Evolutionary conservation across 2,888 invertebrate genomes (phyloP).

Genomic region (Mesopsocus fuscifrons): DNA sequence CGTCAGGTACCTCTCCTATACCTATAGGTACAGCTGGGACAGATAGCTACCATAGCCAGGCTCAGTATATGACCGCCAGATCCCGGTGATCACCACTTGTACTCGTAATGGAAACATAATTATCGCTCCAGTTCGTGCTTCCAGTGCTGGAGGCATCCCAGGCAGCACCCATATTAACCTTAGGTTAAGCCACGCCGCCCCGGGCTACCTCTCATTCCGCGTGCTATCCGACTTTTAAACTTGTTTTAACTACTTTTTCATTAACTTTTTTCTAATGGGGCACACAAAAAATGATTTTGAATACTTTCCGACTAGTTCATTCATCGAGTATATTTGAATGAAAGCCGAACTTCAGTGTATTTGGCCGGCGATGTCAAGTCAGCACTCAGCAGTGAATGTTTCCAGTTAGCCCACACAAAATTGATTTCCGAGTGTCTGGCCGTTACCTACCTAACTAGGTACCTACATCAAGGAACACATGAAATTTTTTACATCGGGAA

Average conservation of each 20-base stretch:
- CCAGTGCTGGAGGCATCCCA: constrained; percentile 4
- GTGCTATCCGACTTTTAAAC: constrained; percentile 10
- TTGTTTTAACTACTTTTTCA: constrained; percentile 11
- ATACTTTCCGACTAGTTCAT: not conserved
- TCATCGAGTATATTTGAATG: not conserved
- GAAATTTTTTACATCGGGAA: too few relatives aligned
- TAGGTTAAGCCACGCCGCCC: not conserved
- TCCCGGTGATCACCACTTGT: not conserved
- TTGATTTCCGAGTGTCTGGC: too few relatives aligned
- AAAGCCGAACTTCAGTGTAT: too few relatives aligned
- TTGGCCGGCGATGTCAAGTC: too few relatives aligned
- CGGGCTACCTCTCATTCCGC: constrained; percentile 6
- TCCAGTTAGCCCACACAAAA: too few relatives aligned
- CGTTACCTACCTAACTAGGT: too few relatives aligned
- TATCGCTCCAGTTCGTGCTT: constrained; percentile 9
- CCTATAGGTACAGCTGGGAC: too few relatives aligned
- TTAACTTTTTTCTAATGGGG: constrained; percentile 9
- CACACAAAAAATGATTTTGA: constrained; percentile 10
- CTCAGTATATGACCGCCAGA: not conserved
- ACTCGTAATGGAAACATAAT: constrained; percentile 9
- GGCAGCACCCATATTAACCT: not conserved
- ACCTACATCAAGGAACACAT: too few relatives aligned
- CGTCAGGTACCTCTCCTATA: too few relatives aligned
- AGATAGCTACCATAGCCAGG: too few relatives aligned
- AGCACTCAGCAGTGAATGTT: too few relatives aligned